These are phyloP conservation scores for Synanthedon vespiformis DNA, from an alignment of 2,888 invertebrate genomes.

Conservation along the genomic window DNA sequence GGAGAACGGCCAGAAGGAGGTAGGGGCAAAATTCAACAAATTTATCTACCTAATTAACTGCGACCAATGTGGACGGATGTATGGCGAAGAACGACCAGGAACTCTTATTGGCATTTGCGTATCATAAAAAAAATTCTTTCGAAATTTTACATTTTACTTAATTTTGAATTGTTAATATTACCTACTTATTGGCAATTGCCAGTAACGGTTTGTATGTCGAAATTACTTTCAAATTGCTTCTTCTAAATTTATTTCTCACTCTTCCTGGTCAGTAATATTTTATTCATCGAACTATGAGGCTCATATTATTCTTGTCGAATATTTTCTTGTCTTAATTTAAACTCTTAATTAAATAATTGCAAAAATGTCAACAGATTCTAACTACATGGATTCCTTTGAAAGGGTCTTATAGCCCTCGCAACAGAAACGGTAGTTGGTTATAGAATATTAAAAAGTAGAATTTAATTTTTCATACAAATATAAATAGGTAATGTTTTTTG, in stretches of 20 bases:
- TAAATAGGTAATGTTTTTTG: conserved; percentile 37
- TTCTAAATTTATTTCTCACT: not conserved
- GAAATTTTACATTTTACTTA: too few species aligned
- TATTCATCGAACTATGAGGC: not conserved
- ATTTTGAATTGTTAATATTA: not conserved
- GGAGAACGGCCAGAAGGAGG: conserved; percentile 69
- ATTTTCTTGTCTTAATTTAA: not conserved
- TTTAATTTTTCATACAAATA: conserved; percentile 35
- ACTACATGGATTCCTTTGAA: conserved; percentile 46
- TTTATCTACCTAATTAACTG: conserved; percentile 18
- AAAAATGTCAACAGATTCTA: conserved; percentile 52
- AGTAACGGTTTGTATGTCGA: conserved; percentile 1
- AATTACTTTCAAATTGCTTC: not conserved
- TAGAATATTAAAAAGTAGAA: conserved; percentile 47
- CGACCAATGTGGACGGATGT: conserved; percentile 23
- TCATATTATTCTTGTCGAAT: not conserved
- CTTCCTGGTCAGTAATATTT: not conserved
- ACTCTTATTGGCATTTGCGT: not conserved
- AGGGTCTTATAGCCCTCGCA: conserved; percentile 47
- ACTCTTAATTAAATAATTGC: conserved; percentile 16
- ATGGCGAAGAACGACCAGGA: conserved; percentile 4
- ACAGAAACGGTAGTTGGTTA: conserved; percentile 55
- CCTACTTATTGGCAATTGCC: conserved; percentile 1
- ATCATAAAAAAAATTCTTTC: too few species aligned
- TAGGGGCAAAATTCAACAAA: conserved; percentile 57